Evolutionary conservation across 1,140 invertebrate species (phyloP), one percentile per base, ranked within the genome.

Genomic region (Mylabris phalerata): DNA sequence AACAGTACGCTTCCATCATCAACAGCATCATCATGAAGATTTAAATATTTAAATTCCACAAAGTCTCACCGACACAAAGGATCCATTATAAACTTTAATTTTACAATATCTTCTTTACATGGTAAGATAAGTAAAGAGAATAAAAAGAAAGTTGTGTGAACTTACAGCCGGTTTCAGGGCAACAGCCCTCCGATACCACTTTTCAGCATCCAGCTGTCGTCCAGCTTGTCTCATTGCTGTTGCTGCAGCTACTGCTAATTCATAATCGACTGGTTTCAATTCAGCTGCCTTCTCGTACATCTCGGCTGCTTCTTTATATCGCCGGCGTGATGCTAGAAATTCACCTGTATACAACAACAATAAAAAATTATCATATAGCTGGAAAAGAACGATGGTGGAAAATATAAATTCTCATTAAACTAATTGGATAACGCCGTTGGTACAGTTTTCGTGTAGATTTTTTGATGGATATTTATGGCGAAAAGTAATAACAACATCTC

Each of bases 191-290:
- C 85, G 79, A 75, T 96, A 97, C 82, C 88, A 91, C 40, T 81
- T 74, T 70, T 96, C 93, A 0, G 94, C 92, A 55, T 88, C 85
- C 9, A 80, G 75, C 62, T 88, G 87, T 32, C 87, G 80, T 24
- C 86, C 84, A 9, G 88, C 83, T 67, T 92, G 84, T 50, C 92
- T 77, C 60, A 95, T 78, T 0, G 90, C 88, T 27, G 90, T 90
- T 10, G 93, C 94, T 9, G 92, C 89, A 41, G 89, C 87, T 56
- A 95, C 89, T 9, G 90, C 82, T 13, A 92, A 77, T 48, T 92
- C 86, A 71, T 92, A 92, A 67, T 95, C 89, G 9, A 81, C 76
- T 0, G 89, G 85, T 41, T 86, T 81, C 32, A 94, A 73, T 57
- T 87, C 79, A 0, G 89, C 86, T 0, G 92, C 90, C 54, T 80